Conservation (phyloP, 2,888 invertebrate genomes). For the Cremastinae sp. region DNA sequence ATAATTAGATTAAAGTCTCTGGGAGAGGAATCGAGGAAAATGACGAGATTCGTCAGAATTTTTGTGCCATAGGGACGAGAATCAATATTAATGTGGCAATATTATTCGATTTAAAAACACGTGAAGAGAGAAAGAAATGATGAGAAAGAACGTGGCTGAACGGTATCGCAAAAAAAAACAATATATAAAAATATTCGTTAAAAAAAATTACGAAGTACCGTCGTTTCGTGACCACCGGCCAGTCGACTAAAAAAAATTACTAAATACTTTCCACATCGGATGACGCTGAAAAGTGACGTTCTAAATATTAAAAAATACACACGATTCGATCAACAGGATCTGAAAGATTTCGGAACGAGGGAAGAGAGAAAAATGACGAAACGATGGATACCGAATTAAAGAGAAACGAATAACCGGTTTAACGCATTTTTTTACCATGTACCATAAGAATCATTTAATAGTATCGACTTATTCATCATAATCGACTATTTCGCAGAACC, state of each 20-base stretch:
- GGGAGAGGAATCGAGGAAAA: background rate
- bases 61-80: slow-evolving; percentile 30
- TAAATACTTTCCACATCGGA: background rate
- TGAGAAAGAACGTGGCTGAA: too few relatives aligned
- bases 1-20: too few relatives aligned
- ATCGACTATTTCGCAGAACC: slow-evolving; percentile 38
- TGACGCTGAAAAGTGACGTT: slow-evolving; percentile 1
- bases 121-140: background rate
- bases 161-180: background rate
- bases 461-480: slow-evolving; percentile 37
- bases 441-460: slow-evolving; percentile 30
- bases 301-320: background rate
- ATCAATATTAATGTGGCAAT: slow-evolving; percentile 16
- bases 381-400: slow-evolving; percentile 1
- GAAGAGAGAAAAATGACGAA: slow-evolving; percentile 2
- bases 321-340: slow-evolving; percentile 4
- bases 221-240: slow-evolving; percentile 29
- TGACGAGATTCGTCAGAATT: slow-evolving; percentile 1
- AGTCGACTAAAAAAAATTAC: slow-evolving; percentile 7
- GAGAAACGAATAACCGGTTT: slow-evolving; percentile 35
- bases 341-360: background rate
- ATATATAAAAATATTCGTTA: background rate
- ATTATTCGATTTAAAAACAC: slow-evolving; percentile 2
- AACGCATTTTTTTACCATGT: slow-evolving; percentile 25
- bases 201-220: background rate